A percentile compares a stretch with the other conserved stretches of the same genome.
phyloP scores from a whole-genome alignment of 2,888 invertebrate genomes.

The Parthenolecanium corni region DNA sequence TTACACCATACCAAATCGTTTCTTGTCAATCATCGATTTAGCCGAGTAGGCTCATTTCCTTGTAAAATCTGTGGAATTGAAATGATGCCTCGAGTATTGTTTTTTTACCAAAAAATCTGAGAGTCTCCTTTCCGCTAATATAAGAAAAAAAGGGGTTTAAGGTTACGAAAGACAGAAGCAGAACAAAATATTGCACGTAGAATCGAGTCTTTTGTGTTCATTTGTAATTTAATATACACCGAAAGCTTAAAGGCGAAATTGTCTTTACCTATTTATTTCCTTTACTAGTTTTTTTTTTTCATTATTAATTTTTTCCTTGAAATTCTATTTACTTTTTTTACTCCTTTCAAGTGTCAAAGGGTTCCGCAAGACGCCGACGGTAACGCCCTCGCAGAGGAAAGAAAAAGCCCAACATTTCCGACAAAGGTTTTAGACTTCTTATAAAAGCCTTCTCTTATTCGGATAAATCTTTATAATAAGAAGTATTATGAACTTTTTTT shows the following conservation, averaged over 20 bases:
- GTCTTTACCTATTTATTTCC: conserved; percentile 13
- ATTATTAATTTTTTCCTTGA: conserved; percentile 1
- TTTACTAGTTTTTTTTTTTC: conserved; percentile 1
- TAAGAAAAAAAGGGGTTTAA: background rate
- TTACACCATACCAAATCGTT: no score
- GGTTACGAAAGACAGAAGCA: background rate
- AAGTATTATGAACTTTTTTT: no score
- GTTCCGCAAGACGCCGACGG: conserved; percentile 10
- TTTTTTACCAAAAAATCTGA: no score
- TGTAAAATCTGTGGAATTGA: no score
- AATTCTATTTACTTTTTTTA: background rate
- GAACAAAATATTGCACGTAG: conserved; percentile 9
- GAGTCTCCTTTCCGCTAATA: background rate
- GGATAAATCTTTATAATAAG: background rate
- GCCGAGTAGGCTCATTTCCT: no score
- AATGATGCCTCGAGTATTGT: no score
- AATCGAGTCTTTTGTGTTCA: conserved; percentile 6
- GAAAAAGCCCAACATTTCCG: conserved; percentile 14
- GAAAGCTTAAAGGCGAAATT: conserved; percentile 13
- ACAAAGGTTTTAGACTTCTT: conserved; percentile 3
- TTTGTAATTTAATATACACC: conserved; percentile 17
- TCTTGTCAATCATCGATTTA: no score
- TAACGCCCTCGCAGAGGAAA: conserved; percentile 16
- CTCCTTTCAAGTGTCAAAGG: conserved; percentile 11
- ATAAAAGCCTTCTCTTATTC: background rate